phyloP scores from a whole-genome alignment of 2,888 invertebrate genomes.

The Limnephilus rhombicus region DNA sequence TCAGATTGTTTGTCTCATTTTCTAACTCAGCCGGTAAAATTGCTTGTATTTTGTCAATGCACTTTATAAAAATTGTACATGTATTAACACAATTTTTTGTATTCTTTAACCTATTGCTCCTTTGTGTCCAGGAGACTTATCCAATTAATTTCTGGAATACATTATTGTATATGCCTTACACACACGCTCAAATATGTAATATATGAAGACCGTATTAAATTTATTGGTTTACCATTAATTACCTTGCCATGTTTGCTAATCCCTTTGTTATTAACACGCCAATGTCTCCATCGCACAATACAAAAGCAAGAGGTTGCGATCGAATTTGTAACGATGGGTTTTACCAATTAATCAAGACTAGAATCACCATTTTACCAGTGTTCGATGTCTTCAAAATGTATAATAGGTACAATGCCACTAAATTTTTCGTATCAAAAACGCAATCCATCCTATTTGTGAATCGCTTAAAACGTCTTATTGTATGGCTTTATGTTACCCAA shows the following conservation, averaged over 20 bases:
- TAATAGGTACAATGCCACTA: neutral
- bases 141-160: too few relatives aligned
- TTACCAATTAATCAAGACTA: neutral
- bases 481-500: neutral
- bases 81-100: too few relatives aligned
- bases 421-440: neutral
- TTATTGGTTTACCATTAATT: neutral
- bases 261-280: neutral
- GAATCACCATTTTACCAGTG: neutral
- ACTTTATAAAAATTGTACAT: too few relatives aligned
- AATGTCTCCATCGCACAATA: too few relatives aligned
- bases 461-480: constrained; percentile 1
- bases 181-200: too few relatives aligned
- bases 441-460: neutral
- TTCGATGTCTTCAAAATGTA: neutral
- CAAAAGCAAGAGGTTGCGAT: neutral
- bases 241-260: neutral
- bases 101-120: too few relatives aligned
- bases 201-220: too few relatives aligned
- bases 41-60: neutral
- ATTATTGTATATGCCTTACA: too few relatives aligned
- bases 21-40: neutral
- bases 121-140: too few relatives aligned
- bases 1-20: too few relatives aligned
- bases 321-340: neutral